Conservation (phyloP, 2,797 vertebrate species). For the Sebastes cheni region DNA sequence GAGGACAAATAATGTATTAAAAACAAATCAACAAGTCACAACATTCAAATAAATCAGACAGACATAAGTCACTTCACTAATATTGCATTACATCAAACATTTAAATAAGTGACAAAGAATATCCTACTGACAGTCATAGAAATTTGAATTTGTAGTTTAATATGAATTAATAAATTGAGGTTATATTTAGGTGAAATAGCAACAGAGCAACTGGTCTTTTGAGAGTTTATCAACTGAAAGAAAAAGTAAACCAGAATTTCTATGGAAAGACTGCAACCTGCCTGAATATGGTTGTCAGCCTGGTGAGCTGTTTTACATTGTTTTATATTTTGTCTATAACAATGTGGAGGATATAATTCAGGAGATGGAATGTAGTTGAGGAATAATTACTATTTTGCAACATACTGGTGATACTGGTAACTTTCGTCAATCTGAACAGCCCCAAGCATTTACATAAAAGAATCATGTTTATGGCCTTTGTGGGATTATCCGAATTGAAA, state of each 20-base stretch:
- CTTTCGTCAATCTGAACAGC: neutral
- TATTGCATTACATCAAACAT: neutral
- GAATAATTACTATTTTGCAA: neutral
- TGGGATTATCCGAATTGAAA: neutral
- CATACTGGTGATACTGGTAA: neutral
- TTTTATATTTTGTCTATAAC: neutral
- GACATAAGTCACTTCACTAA: neutral
- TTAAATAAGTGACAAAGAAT: neutral
- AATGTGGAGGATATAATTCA: neutral
- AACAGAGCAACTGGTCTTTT: neutral
- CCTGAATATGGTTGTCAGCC: neutral
- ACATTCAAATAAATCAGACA: constrained; percentile 14
- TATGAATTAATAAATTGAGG: neutral
- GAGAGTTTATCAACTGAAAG: neutral
- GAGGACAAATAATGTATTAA: constrained; percentile 29
- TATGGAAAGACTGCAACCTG: neutral
- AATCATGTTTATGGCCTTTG: neutral
- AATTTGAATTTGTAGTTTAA: neutral
- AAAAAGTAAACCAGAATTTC: neutral
- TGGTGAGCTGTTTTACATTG: neutral
- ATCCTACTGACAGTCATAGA: neutral
- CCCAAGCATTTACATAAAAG: neutral
- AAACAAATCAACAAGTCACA: constrained; percentile 10
- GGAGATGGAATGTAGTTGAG: neutral
- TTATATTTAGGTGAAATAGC: neutral